phyloP scores from a whole-genome alignment of 2,888 invertebrate genomes.

The Pterostichus madidus region DNA sequence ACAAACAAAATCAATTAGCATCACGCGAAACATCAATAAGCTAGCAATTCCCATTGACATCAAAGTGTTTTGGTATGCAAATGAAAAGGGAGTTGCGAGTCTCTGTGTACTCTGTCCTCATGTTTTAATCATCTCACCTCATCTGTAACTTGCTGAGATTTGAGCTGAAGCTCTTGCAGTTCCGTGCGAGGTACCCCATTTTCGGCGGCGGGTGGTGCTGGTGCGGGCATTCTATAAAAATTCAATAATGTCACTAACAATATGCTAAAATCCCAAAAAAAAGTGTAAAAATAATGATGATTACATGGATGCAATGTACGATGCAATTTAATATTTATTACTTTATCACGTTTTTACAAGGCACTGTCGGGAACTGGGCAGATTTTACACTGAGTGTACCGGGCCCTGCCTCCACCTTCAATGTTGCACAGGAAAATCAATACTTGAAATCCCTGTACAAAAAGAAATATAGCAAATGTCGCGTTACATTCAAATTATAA shows the following conservation, averaged over 20 bases:
- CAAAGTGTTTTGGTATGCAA: slow-evolving; percentile 26
- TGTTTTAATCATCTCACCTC: slow-evolving; percentile 80
- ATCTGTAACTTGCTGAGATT: slow-evolving; percentile 92
- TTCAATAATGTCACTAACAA: not conserved
- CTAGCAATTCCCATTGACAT: not conserved
- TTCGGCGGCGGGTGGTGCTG: slow-evolving; percentile 80
- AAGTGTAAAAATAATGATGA: not conserved
- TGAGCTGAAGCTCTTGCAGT: slow-evolving; percentile 92
- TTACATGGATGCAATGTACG: slow-evolving; percentile 30
- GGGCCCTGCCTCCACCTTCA: slow-evolving; percentile 66
- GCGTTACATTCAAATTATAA: slow-evolving; percentile 37
- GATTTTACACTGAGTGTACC: slow-evolving; percentile 64
- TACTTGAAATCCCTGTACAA: slow-evolving; percentile 66
- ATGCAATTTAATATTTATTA: slow-evolving; percentile 58
- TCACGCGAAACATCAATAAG: slow-evolving; percentile 37
- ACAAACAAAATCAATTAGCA: slow-evolving; percentile 74
- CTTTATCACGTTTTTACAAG: slow-evolving; percentile 49
- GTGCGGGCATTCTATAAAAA: slow-evolving; percentile 83
- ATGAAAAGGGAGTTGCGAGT: not conserved
- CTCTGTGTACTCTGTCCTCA: slow-evolving; percentile 8
- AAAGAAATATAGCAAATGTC: slow-evolving; percentile 65
- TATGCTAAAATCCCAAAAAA: slow-evolving; percentile 11
- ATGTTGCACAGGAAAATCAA: slow-evolving; percentile 67
- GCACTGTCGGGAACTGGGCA: slow-evolving; percentile 56
- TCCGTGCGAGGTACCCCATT: slow-evolving; percentile 90